phyloP scores from a whole-genome alignment of 2,888 invertebrate species.

The Xestoiulus laeticollis region DNA sequence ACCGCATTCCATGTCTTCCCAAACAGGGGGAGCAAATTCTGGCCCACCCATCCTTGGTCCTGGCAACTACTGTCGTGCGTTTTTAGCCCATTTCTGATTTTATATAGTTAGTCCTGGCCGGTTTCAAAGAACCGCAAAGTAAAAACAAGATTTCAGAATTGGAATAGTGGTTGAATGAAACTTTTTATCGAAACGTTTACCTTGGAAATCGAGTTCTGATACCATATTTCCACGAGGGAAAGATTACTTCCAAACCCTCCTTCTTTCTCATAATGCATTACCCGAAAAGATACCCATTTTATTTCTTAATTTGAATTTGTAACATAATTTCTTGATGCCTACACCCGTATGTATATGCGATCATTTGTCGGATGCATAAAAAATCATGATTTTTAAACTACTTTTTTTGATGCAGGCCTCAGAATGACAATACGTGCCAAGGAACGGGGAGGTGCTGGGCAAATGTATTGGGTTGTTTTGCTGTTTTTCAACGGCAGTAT shows the following conservation, averaged over 20 bases:
- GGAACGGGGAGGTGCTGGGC: constrained; percentile 11
- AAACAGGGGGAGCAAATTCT: constrained; percentile 50
- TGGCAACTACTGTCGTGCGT: neutral
- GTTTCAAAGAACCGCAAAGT: too few relatives aligned
- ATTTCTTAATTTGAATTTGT: too few relatives aligned
- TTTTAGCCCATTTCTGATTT: neutral
- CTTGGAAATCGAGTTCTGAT: too few relatives aligned
- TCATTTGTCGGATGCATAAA: too few relatives aligned
- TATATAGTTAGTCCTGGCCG: neutral
- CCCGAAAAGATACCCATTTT: neutral
- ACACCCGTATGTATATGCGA: neutral
- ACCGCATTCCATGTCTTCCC: constrained; percentile 53
- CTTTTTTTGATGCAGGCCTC: neutral
- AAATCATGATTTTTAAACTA: neutral
- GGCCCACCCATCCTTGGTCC: constrained; percentile 34
- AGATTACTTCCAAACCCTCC: too few relatives aligned
- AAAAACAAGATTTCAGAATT: too few relatives aligned
- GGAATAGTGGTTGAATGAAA: too few relatives aligned
- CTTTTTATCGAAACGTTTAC: too few relatives aligned
- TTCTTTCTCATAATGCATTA: neutral
- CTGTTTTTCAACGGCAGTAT: neutral
- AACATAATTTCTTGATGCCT: too few relatives aligned
- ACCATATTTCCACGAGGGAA: too few relatives aligned
- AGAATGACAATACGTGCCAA: neutral
- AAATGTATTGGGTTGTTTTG: neutral